Evolutionary conservation across 2,797 vertebrate genomes (phyloP).

Genomic region (Takifugu ocellatus): DNA sequence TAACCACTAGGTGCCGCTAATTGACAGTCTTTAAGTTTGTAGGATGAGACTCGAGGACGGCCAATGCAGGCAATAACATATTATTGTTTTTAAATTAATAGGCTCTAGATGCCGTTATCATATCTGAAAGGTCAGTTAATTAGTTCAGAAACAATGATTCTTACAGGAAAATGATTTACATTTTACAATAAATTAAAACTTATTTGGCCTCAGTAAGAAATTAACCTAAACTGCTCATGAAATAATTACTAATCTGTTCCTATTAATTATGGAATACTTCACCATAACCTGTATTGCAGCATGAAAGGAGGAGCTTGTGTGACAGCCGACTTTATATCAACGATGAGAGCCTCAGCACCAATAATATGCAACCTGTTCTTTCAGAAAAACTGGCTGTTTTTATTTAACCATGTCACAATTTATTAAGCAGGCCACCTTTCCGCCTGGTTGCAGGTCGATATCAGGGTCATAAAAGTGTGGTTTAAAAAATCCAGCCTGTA

Average conservation of each 20-base stretch:
- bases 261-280: slow-evolving; percentile 3
- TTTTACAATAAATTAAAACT: not conserved
- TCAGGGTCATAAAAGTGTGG: slow-evolving; percentile 8
- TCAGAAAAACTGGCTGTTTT: no score
- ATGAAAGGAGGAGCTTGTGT: no score
- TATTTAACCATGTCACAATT: no score
- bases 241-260: no score
- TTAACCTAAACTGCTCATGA: no score
- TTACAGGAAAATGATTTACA: not conserved
- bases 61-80: not conserved
- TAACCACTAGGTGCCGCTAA: slow-evolving; percentile 52
- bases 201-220: not conserved
- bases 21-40: not conserved
- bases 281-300: not conserved
- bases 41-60: no score
- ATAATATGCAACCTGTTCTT: no score
- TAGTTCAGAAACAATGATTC: not conserved
- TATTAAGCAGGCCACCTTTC: slow-evolving; percentile 10
- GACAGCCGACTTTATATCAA: slow-evolving; percentile 24
- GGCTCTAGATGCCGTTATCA: not conserved
- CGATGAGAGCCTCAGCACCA: slow-evolving; percentile 31
- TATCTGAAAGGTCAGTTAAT: not conserved
- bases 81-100: slow-evolving; percentile 7
- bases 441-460: slow-evolving; percentile 4
- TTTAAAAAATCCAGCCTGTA: slow-evolving; percentile 5